Percentiles rank a stretch among this genome's conserved stretches.
These are phyloP conservation scores for Sebastes fasciatus DNA, from an alignment of 2,113 vertebrate genomes.

Conservation along the genomic window DNA sequence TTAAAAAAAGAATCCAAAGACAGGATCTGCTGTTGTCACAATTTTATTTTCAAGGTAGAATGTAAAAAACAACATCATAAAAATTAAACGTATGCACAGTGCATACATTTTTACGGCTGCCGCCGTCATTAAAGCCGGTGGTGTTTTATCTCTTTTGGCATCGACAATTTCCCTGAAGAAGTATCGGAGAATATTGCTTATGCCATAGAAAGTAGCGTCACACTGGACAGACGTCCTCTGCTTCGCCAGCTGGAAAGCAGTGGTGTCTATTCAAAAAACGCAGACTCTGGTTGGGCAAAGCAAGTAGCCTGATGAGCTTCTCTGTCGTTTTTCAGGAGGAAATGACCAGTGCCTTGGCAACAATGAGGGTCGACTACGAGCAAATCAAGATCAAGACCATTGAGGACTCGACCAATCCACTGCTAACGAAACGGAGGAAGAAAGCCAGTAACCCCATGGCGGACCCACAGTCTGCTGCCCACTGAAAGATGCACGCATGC, in stretches of 20 bases:
- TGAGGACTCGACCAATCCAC: slow-evolving; percentile 94
- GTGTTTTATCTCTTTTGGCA: background rate
- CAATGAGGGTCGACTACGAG: slow-evolving; percentile 97
- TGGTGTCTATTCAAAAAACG: background rate
- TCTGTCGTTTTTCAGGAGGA: slow-evolving; percentile 88
- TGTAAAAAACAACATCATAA: no score
- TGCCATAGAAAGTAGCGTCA: background rate
- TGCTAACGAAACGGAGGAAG: slow-evolving; percentile 96
- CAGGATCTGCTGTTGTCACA: no score
- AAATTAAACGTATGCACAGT: no score
- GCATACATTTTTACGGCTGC: no score
- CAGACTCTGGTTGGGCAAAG: background rate
- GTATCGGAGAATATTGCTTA: background rate
- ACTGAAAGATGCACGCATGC: slow-evolving; percentile 74
- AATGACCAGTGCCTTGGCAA: slow-evolving; percentile 99
- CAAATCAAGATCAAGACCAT: slow-evolving; percentile 99
- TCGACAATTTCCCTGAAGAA: background rate
- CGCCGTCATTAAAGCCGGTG: background rate
- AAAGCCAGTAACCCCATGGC: slow-evolving; percentile 84
- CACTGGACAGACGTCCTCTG: background rate
- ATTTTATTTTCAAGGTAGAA: no score
- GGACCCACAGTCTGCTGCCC: slow-evolving; percentile 77
- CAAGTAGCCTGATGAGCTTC: background rate
- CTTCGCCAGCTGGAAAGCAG: background rate
- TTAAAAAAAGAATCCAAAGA: no score